Evolutionary conservation across 2,113 vertebrate genomes (phyloP), one percentile per base, ranked within the genome.

Genomic region (Rhineura floridana): DNA sequence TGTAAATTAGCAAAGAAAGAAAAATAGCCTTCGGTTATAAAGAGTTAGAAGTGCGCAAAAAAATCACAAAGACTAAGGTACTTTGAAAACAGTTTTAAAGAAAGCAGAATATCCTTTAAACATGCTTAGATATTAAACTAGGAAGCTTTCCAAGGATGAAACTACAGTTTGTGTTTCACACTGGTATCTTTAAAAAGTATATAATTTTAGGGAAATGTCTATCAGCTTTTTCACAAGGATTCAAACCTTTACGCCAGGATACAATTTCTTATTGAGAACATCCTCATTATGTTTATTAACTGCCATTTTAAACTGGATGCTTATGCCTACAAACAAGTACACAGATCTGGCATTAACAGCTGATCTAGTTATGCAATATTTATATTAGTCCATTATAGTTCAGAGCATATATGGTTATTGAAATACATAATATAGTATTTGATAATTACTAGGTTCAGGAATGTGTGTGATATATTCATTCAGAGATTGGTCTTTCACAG

Each of bases 151-250:
- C 70, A 85, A 76, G 55, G 42, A 62, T 76, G 28, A 76, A 62
- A 1, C 15, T 15, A 13, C 23, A 48, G 46, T 21, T 78, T 63
- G 42, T 67, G 10, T 28, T 86, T 9, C 44, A 78, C n/a, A 25
- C 25, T 65, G 55, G 78, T 77, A 86, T 86, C 42, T n/a, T 33
- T 59, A 73, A 73, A 85, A 76, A 44, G 39, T 33, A 62, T 36
- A 23, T 73, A 82, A 82, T 73, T 73, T 62, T 28, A 87, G 69
- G 67, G 39, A 11, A 10, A 73, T 50, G 55, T 46, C 44, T 86
- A 62, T 77, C 55, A 77, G 44, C 73, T 67, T 73, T 63, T 87
- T 63, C 55, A 75, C 52, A 82, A 86, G 33, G 59, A 36, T 86
- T 86, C 19, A 67, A 78, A 48, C n/a, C 59, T 19, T 86, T 78